Evolutionary conservation across 2,113 vertebrate genomes (phyloP), one percentile per base, ranked within the genome.

Genomic region (Coturnix japonica): DNA sequence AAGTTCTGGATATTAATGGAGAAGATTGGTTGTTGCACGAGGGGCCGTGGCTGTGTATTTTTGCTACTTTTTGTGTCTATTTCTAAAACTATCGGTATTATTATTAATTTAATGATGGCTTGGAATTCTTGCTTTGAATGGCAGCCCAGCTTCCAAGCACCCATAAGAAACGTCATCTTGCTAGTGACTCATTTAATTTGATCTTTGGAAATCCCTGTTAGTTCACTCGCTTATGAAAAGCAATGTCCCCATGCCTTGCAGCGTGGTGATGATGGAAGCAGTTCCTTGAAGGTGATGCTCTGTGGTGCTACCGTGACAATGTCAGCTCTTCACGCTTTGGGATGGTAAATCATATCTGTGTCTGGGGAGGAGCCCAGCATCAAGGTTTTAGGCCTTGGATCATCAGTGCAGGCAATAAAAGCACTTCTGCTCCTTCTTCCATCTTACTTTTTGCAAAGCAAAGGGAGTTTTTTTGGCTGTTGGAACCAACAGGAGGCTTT

Each of bases 61-160:
- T 83, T 91, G n/a, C 33, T 47, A 4, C 47, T 85, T 72, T 35
- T 80, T 81, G 53, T 85, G 77, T 26, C 46, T 70, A 9, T 79
- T 89, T 93, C 74, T 89, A 89, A 92, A 89, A 76, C 87, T 75
- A 87, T 47, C 22, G 8, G 25, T 59, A 28, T 90, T 39, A 6
- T 82, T 77, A 82, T 54, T 15, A 6, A 69, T 87, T 91, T 73
- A 28, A 12, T 54, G 56, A 70, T 94, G 93, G 80, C 33, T 93
- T 87, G 76, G 71, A 91, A 49, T 70, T 87, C 47, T 73, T 82
- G 33, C 89, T 85, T 85, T 91, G 87, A 93, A 82, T 73, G 64
- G 57, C 49, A 94, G 63, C 89, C 91, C 54, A 44, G 63, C 54
- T 92, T 81, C 49, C 25, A 49, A 59, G 25, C 33, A 73, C 13